Conservation (phyloP, 1,140 invertebrate species). For the Macrobrachium nipponense region DNA sequence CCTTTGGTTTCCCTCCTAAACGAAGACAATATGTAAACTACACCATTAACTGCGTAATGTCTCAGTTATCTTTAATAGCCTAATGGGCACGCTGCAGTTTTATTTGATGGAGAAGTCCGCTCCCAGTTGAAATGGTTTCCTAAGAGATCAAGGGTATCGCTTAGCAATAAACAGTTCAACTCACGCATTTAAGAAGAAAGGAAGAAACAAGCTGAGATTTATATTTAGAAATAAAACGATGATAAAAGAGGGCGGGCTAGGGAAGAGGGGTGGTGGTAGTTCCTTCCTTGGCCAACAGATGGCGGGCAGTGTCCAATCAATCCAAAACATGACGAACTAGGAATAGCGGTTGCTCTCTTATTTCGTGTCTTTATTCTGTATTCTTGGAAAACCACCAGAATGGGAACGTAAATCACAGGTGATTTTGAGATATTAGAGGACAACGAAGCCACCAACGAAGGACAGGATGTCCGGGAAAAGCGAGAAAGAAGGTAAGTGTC, state of each 20-base stretch:
- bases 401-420: conserved; percentile 23
- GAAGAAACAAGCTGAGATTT: neutral
- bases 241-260: conserved; percentile 24
- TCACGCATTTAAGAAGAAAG: neutral
- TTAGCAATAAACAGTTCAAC: neutral
- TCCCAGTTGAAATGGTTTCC: too few species aligned
- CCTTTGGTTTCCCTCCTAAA: too few species aligned
- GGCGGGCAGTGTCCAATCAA: conserved; percentile 49
- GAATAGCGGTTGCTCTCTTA: neutral
- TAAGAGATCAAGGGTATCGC: neutral
- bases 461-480: conserved; percentile 34
- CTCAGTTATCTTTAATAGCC: too few species aligned
- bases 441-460: conserved; percentile 48
- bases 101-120: too few species aligned
- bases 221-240: neutral
- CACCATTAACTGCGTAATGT: too few species aligned
- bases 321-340: conserved; percentile 42
- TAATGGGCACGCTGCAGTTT: too few species aligned
- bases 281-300: conserved; percentile 30
- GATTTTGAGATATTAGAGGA: neutral
- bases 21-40: too few species aligned
- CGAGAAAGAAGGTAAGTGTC: conserved; percentile 42
- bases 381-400: conserved; percentile 7
- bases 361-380: neutral
- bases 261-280: conserved; percentile 17